Evolutionary conservation across 2,797 vertebrate species (phyloP).

Genomic region (Eospalax fontanierii): DNA sequence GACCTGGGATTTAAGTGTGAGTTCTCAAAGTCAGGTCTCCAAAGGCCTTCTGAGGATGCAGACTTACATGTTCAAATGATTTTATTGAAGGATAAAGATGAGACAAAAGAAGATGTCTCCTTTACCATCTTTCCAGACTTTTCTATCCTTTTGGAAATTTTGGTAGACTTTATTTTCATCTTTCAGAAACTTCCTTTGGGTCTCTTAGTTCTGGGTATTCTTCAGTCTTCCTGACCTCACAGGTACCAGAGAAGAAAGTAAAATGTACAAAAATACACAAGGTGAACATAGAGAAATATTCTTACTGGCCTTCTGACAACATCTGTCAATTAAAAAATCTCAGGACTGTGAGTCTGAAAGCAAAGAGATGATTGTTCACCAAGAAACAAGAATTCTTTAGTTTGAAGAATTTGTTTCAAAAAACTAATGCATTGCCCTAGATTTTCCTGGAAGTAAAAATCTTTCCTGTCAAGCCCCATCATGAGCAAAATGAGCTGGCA

Average conservation of each 20-base stretch:
- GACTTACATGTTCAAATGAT: neutral
- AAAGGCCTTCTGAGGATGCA: neutral
- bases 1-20: neutral
- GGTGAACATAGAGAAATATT: constrained; percentile 25
- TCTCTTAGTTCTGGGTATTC: constrained; percentile 15
- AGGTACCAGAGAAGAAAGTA: neutral
- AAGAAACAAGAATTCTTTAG: constrained; percentile 71
- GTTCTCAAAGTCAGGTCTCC: neutral
- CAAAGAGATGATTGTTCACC: constrained; percentile 33
- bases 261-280: constrained; percentile 46
- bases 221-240: constrained; percentile 29
- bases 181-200: constrained; percentile 51
- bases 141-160: constrained; percentile 35
- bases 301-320: neutral
- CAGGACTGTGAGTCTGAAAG: neutral
- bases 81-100: constrained; percentile 41
- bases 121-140: constrained; percentile 8
- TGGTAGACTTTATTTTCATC: neutral
- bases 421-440: constrained; percentile 60
- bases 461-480: constrained; percentile 54
- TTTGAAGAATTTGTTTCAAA: constrained; percentile 64
- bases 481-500: constrained; percentile 63
- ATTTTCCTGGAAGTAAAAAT: constrained; percentile 64
- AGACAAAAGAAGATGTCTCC: constrained; percentile 21
- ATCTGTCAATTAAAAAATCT: constrained; percentile 32